Evolutionary conservation across 2,888 invertebrate genomes (phyloP), one percentile per base, ranked within the genome.

Genomic region (Pristionchus japonicus): DNA sequence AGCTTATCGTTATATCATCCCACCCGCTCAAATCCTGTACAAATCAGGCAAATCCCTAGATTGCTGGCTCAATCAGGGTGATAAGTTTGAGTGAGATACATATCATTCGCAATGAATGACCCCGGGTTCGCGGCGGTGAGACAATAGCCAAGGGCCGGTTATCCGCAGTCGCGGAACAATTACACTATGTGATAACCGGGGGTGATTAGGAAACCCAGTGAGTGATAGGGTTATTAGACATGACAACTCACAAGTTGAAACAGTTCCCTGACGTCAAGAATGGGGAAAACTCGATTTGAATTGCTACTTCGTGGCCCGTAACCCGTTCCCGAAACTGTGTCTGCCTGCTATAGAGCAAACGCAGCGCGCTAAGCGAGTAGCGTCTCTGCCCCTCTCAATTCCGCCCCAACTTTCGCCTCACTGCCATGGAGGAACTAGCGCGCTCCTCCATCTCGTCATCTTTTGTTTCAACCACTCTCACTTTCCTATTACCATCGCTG

Each of bases 281-380:
- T n/a, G n/a, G n/a, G 9, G 0, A 27, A 77, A 77, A 77, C 77
- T 77, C 43, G 77, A 77, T 77, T 43, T 77, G 77, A 77, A 77
- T 77, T 77, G 27, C 77, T 77, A 77, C 77, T 77, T 43, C 77
- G 23, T n/a, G 4, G 52, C 43, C 27, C n/a, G n/a, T 37, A 77
- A 77, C 77, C 27, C 77, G 77, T 77, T 77, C 77, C 77, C 77
- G 77, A 70, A 77, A 77, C 34, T n/a, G 43, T 77, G n/a, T 47
- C 17, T 74, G 9, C 23, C 23, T 31, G 40, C 74, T 74, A n/a
- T n/a, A n/a, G n/a, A n/a, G n/a, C n/a, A n/a, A n/a, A n/a, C n/a
- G n/a, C n/a, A 34, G 34, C 37, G 34, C 70, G 13, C 70, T 70
- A 13, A 70, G 37, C 70, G 70, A 34, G 37, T 27, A 9, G n/a